Base-by-base conservation (phyloP, 2,888 invertebrate species). In the Zonitis immaculata region DNA sequence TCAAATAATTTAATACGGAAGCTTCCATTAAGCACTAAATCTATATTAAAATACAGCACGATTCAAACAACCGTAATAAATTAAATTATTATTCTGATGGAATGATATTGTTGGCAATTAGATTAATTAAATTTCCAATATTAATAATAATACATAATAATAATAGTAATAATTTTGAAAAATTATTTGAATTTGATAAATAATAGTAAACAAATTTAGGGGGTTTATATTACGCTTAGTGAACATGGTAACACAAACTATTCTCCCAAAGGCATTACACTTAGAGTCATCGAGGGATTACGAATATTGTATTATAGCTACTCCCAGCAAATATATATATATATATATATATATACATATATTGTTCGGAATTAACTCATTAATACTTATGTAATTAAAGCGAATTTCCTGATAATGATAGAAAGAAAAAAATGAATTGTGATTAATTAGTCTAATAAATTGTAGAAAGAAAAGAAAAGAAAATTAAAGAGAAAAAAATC, bases 241-340 rank as follows among this genome's bases (percentile, higher is more conserved):
- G 67, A 68, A 60, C 69, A 70, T 67, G 68, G 67, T 66, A 69
- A 65, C 67, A 64, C 64, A 57, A 59, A 51, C 57, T 58, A 62
- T 59, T 54, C 56, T 66, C 70, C 68, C 61, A 56, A 59, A 63
- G 67, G 61, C 54, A 62, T 64, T 62, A 56, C 59, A 63, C 62
- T 65, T 58, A 54, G 56, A 61, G 61, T 66, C 67, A 67, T 65
- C 54, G 53, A 52, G 69, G 68, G 69, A 70, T 69, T 69, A 66
- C 53, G 62, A 63, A 67, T 69, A 68, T 66, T 69, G 66, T 68
- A 67, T 65, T 65, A 64, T 61, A 60, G 58, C 57, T 59, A 59
- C 62, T 62, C 49, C 44, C 48, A 47, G n/a, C 48, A 50, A 32
- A 32, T 32, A 18, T 18, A 35, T 35, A 18, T n/a, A n/a, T n/a